Conservation (phyloP, 2,113 vertebrate genomes). For the Neodontobutis hainanensis region DNA sequence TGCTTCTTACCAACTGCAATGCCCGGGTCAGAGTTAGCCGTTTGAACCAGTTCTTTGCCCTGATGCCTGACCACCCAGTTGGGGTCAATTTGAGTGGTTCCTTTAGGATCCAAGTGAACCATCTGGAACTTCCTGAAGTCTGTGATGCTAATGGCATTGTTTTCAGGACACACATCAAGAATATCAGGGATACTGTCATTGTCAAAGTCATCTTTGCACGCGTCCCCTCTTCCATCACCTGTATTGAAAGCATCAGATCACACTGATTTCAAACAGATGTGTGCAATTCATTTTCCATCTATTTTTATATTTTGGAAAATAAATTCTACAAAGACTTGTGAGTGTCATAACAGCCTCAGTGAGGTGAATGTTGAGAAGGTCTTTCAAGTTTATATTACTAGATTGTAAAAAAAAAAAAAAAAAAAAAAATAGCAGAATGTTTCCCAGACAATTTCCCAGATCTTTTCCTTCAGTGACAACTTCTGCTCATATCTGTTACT, state of each 20-base stretch:
- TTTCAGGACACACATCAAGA: conserved; percentile 94
- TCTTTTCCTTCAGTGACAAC: conserved; percentile 62
- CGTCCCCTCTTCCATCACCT: conserved; percentile 95
- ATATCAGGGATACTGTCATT: conserved; percentile 94
- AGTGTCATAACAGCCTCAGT: conserved; percentile 40
- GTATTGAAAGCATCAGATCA: conserved; percentile 25
- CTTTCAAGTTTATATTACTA: conserved; percentile 42
- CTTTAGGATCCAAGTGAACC: conserved; percentile 97
- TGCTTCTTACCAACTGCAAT: conserved; percentile 91
- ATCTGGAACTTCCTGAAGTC: conserved; percentile 99
- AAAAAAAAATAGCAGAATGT: conserved; percentile 47
- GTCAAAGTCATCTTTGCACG: conserved; percentile 97
- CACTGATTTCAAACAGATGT: conserved; percentile 26
- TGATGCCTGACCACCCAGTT: conserved; percentile 99
- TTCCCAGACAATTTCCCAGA: conserved; percentile 51
- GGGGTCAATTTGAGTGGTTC: conserved; percentile 97
- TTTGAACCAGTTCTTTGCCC: conserved; percentile 97
- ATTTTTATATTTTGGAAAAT: conserved; percentile 33
- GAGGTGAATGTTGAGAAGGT: conserved; percentile 16
- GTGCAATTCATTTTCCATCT: not conserved
- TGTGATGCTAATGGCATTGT: conserved; percentile 90
- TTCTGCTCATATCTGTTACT: conserved; percentile 63
- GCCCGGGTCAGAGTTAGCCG: conserved; percentile 97
- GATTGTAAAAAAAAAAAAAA: too few species aligned
- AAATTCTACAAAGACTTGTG: conserved; percentile 24